Percentiles rank a stretch among this genome's conserved stretches.
phyloP scores from a whole-genome alignment of 2,797 vertebrate species.

The Phataginus tricuspis region DNA sequence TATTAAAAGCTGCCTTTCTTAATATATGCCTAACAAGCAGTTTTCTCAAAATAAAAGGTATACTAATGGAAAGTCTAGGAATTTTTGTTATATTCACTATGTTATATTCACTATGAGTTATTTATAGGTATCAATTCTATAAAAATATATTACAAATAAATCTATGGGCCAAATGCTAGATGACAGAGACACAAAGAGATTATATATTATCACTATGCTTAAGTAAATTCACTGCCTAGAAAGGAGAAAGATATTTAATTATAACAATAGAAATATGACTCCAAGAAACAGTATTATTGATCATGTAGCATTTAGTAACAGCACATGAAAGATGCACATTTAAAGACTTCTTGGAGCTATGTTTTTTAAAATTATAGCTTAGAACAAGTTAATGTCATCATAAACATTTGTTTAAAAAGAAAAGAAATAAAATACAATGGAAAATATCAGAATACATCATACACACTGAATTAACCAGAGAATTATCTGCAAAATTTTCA shows the following conservation, averaged over 20 bases:
- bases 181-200: background rate
- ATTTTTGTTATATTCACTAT: background rate
- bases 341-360: background rate
- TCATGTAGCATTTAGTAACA: background rate
- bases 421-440: background rate
- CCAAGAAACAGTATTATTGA: background rate
- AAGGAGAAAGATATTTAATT: background rate
- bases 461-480: background rate
- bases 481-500: background rate
- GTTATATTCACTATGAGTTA: background rate
- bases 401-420: slow-evolving; percentile 27
- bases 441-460: slow-evolving; percentile 14
- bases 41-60: slow-evolving; percentile 40
- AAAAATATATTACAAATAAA: background rate
- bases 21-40: background rate
- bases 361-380: background rate
- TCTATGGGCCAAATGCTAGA: background rate
- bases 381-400: background rate
- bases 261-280: background rate
- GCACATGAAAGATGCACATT: background rate
- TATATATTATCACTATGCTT: background rate
- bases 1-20: slow-evolving; percentile 16
- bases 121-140: background rate
- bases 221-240: slow-evolving; percentile 28
- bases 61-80: background rate